Conservation (phyloP, 2,113 vertebrate species). For the Pseudorasbora parva region DNA sequence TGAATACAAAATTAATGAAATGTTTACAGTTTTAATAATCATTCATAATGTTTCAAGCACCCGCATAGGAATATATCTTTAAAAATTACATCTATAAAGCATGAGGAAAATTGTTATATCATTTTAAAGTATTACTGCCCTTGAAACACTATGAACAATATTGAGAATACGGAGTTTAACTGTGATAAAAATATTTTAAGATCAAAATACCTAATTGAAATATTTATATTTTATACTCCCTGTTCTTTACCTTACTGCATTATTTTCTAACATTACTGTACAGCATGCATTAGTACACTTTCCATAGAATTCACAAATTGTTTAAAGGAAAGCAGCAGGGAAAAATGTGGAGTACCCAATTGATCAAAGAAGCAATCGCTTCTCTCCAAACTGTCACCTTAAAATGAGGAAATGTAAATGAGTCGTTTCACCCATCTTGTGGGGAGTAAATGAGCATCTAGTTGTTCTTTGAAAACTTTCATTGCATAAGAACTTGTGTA, state of each 20-base stretch:
- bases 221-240: no score
- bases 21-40: no score
- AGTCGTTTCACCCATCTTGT: conserved; percentile 6
- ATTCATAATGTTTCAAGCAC: no score
- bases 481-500: neutral
- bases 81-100: no score
- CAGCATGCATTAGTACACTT: neutral
- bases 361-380: neutral
- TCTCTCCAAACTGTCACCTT: neutral
- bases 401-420: conserved; percentile 9
- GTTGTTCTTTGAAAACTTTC: conserved; percentile 18
- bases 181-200: no score
- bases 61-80: no score
- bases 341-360: neutral
- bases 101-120: no score
- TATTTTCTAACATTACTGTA: neutral
- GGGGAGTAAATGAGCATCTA: conserved; percentile 19
- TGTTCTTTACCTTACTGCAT: neutral
- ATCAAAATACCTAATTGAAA: no score
- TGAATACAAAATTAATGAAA: no score
- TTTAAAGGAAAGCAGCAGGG: neutral
- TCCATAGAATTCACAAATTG: neutral
- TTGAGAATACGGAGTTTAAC: no score
- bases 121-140: no score
- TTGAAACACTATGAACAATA: no score